Percentiles rank a stretch among this genome's conserved stretches.
Conservation (phyloP, 1,140 invertebrate species). For the Zaprionus camerounensis region DNA sequence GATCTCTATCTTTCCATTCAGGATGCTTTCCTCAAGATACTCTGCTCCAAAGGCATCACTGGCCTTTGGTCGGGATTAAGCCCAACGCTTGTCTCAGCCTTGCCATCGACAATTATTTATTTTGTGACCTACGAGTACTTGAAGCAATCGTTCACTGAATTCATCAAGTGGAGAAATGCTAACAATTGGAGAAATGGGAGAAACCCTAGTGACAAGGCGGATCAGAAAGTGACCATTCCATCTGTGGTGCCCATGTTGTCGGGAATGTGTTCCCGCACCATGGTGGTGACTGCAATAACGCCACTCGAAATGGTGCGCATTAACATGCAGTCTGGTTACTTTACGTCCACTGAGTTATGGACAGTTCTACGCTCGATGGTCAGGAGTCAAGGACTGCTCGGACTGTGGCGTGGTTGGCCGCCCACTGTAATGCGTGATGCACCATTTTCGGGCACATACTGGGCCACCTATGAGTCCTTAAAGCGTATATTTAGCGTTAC, state of each 20-base stretch:
- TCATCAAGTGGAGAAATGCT: constrained; percentile 57
- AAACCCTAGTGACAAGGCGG: neutral
- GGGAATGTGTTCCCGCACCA: constrained; percentile 92
- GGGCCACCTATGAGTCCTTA: constrained; percentile 95
- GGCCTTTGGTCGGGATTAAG: constrained; percentile 98
- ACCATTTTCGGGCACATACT: constrained; percentile 98
- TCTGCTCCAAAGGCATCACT: constrained; percentile 92
- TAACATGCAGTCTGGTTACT: constrained; percentile 97
- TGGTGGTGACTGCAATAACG: constrained; percentile 94
- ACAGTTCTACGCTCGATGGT: constrained; percentile 86
- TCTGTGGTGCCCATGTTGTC: constrained; percentile 91
- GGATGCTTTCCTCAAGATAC: constrained; percentile 98
- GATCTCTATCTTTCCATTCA: constrained; percentile 84
- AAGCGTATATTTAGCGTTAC: constrained; percentile 88
- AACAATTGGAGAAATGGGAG: neutral
- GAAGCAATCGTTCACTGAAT: constrained; percentile 86
- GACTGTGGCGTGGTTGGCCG: constrained; percentile 94
- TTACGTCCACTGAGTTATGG: constrained; percentile 92
- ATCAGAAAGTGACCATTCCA: constrained; percentile 78
- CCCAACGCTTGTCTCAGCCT: constrained; percentile 96
- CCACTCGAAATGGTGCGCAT: constrained; percentile 98
- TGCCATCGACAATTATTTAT: constrained; percentile 98
- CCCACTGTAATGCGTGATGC: constrained; percentile 97
- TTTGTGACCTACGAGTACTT: constrained; percentile 98
- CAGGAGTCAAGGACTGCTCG: constrained; percentile 89